A percentile compares a stretch with the other conserved stretches of the same genome.
Evolutionary conservation across 23 tunicate species (phyloP).

Genomic region (Aplidium turbinatum): DNA sequence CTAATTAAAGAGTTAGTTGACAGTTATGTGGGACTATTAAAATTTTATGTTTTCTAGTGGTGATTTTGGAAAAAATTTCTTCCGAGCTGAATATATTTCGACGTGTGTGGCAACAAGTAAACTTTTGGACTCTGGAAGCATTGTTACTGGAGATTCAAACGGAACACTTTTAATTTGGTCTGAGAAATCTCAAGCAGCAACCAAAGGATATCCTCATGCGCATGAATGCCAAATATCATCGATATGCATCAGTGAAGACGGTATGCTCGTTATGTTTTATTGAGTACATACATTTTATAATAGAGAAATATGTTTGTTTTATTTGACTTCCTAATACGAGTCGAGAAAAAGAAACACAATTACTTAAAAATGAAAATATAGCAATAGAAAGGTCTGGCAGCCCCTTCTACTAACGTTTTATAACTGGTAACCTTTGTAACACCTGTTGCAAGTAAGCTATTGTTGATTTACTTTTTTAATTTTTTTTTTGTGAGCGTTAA

Average conservation of each 20-base stretch:
- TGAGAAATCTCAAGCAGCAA: conserved; percentile 36
- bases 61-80: conserved; percentile 55
- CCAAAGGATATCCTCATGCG: conserved; percentile 64
- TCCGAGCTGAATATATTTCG: conserved; percentile 58
- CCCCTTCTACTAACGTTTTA: too few relatives aligned
- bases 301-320: too few relatives aligned
- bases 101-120: conserved; percentile 38
- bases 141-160: conserved; percentile 78
- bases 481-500: too few relatives aligned
- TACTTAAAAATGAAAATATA: too few relatives aligned
- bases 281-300: too few relatives aligned
- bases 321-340: background rate
- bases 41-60: conserved; percentile 43
- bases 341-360: background rate
- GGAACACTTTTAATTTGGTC: conserved; percentile 84
- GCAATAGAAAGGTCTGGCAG: too few relatives aligned
- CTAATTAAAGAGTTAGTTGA: too few relatives aligned
- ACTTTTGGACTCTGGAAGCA: conserved; percentile 18
- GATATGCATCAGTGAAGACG: conserved; percentile 31
- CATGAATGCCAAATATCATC: conserved; percentile 76
- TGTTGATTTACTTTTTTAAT: too few relatives aligned
- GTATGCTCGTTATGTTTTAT: background rate
- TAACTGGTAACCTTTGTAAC: too few relatives aligned
- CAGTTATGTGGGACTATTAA: too few relatives aligned
- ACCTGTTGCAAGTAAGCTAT: too few relatives aligned